Base-by-base conservation (phyloP, 1,140 invertebrate species). In the Thalassaphorura encarpata region DNA sequence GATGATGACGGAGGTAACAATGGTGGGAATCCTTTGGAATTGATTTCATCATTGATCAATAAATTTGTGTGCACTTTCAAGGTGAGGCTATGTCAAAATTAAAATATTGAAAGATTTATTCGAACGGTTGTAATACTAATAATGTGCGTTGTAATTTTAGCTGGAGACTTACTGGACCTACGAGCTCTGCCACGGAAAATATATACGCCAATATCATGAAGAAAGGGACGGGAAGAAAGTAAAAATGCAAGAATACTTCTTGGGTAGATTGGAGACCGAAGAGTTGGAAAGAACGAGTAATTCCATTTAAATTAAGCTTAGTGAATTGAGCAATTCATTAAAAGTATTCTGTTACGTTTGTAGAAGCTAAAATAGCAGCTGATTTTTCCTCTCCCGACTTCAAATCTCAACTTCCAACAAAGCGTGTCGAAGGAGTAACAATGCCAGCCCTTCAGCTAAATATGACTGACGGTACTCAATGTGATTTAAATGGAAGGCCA, bases 131-230 rank as follows among this genome's bases (percentile, higher is more conserved):
- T n/a, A n/a, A n/a, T n/a, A n/a, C n/a, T n/a, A n/a, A n/a, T n/a
- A n/a, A n/a, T n/a, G n/a, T n/a, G n/a, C n/a, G n/a, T 41, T 36
- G 47, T 21, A 40, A 43, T 39, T 51, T 33, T 60, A 85, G 80
- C 74, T 97, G 52, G 94, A 97, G 71, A 83, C 84, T 39, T 98
- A 95, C 71, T 97, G 94, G 95, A 92, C 87, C 0, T 98, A 97
- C 75, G 92, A 97, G 73, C 75, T 98, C 11, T 97, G 95, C 69
- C 94, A 97, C 76, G 92, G 92, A 4, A 77, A 61, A 27, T 83
- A 85, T 70, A 80, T 97, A 2, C 76, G 87, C 13, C 95, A 98
- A 68, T 97, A 92, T 73, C 93, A 97, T 71, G 93, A 97, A 72
- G 89, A 93, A 66, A 79, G 89, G 60, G 91, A 95, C 72, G 85